Conservation (phyloP, 2,113 vertebrate species). For the Etia nguti region DNA sequence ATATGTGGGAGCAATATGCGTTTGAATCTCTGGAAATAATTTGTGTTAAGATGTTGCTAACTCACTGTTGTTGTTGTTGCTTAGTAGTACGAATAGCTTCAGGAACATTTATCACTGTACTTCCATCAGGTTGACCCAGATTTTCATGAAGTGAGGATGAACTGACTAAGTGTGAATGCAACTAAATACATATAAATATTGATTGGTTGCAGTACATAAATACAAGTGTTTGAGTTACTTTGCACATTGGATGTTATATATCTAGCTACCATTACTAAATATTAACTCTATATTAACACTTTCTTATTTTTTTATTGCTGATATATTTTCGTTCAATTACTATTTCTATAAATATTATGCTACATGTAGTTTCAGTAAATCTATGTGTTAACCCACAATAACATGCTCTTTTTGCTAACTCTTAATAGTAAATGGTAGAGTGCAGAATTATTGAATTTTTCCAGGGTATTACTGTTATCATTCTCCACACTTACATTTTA, state of each 20-base stretch:
- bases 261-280: neutral
- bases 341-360: neutral
- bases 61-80: neutral
- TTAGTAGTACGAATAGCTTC: neutral
- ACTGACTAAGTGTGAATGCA: neutral
- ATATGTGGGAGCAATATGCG: neutral
- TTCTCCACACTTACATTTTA: neutral
- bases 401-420: neutral
- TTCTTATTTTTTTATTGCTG: neutral
- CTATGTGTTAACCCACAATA: neutral
- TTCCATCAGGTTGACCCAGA: neutral
- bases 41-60: neutral
- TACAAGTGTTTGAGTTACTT: neutral
- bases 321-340: neutral
- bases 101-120: neutral
- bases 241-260: neutral
- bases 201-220: neutral
- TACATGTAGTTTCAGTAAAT: neutral
- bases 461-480: neutral
- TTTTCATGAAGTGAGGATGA: neutral
- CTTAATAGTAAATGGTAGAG: fast-evolving
- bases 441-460: neutral
- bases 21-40: neutral
- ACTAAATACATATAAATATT: neutral
- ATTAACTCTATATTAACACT: neutral